These are phyloP conservation scores for Nylanderia fulva DNA, from an alignment of 1,140 invertebrate species.

Conservation along the genomic window DNA sequence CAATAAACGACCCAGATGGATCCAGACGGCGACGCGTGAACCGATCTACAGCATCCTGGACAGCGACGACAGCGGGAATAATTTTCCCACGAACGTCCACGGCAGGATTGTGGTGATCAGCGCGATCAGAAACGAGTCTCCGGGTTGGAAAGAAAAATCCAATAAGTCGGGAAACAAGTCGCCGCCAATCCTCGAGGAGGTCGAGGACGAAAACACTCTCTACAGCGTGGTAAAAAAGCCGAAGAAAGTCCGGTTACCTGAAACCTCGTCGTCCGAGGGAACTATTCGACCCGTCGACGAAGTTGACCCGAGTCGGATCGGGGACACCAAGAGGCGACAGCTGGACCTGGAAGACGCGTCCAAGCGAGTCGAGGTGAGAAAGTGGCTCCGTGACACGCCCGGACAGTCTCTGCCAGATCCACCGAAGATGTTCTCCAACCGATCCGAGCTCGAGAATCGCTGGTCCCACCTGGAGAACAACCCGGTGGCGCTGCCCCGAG, in stretches of 20 bases:
- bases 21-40: constrained; percentile 74
- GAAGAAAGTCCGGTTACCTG: constrained; percentile 49
- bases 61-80: constrained; percentile 3
- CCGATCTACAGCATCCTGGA: constrained; percentile 78
- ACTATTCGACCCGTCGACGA: not conserved
- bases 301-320: constrained; percentile 15
- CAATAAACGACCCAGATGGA: constrained; percentile 74
- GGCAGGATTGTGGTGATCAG: constrained; percentile 70
- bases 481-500: constrained; percentile 68
- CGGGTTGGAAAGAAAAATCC: too few relatives aligned
- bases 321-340: not conserved
- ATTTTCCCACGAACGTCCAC: not conserved
- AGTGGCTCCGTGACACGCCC: constrained; percentile 73
- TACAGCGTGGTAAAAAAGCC: constrained; percentile 80
- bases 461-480: constrained; percentile 34
- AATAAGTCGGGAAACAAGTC: not conserved
- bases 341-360: constrained; percentile 53
- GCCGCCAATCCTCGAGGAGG: constrained; percentile 26
- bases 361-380: constrained; percentile 70
- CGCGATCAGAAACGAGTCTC: constrained; percentile 16
- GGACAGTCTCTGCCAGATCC: constrained; percentile 49
- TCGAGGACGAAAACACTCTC: constrained; percentile 69
- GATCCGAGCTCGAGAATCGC: constrained; percentile 4
- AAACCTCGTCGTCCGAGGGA: constrained; percentile 13
- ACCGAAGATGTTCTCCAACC: constrained; percentile 25